These are phyloP conservation scores for Pseudorhiza aurosa DNA, from an alignment of 30 jellyfish, hydroid and myxozoan species.

Conservation along the genomic window DNA sequence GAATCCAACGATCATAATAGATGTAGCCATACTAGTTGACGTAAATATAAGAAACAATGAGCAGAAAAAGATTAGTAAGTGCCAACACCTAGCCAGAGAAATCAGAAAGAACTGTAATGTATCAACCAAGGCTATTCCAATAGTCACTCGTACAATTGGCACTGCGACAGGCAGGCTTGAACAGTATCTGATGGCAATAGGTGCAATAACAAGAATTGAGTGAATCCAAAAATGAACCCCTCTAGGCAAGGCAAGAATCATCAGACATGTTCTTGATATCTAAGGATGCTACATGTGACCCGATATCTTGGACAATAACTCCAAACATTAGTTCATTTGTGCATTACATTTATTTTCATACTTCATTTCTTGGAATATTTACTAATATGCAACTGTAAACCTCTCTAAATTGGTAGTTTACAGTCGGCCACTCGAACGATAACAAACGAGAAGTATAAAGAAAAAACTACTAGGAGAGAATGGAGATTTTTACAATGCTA, in stretches of 20 bases:
- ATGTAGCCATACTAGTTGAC: conserved; percentile 26
- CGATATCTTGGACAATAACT: conserved; percentile 9
- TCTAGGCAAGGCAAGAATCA: conserved; percentile 12
- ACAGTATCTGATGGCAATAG: not conserved
- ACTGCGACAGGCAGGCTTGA: conserved; percentile 18
- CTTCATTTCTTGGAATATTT: too few species aligned
- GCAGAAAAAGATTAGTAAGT: conserved; percentile 10
- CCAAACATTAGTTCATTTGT: not conserved
- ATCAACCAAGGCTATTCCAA: conserved; percentile 25
- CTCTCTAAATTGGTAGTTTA: too few species aligned
- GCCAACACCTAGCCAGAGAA: conserved; percentile 23
- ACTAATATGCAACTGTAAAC: too few species aligned
- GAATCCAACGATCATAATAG: conserved; percentile 7
- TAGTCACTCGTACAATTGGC: conserved; percentile 23
- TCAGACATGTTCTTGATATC: conserved; percentile 10
- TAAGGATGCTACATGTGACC: conserved; percentile 13
- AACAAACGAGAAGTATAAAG: too few species aligned
- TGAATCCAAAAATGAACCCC: conserved; percentile 17
- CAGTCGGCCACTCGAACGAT: too few species aligned
- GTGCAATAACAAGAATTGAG: conserved; percentile 10
- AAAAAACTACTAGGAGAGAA: too few species aligned
- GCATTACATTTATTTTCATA: too few species aligned
- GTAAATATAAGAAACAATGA: conserved; percentile 40
- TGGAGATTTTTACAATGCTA: too few species aligned
- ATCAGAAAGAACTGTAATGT: conserved; percentile 18